These are phyloP conservation scores for Cyprinella venusta DNA, from an alignment of 2,797 vertebrate species.

Conservation along the genomic window DNA sequence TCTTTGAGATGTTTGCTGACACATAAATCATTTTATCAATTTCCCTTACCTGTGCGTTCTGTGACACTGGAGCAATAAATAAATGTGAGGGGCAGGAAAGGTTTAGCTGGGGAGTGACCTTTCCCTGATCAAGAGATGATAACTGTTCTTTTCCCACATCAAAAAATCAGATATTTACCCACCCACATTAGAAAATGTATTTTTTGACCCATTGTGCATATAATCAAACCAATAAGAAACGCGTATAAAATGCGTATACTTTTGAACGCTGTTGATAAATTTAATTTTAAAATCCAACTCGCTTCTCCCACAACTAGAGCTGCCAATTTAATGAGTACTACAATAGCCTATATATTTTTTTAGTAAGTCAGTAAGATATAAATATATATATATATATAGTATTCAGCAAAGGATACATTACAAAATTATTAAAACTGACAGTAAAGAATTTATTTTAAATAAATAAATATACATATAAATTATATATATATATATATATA, in stretches of 20 bases:
- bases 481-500: no score
- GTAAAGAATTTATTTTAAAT: no score
- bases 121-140: constrained; percentile 67
- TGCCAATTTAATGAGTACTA: not conserved
- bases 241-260: not conserved
- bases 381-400: no score
- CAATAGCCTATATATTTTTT: not conserved
- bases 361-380: no score
- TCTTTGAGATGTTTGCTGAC: constrained; percentile 22
- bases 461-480: no score
- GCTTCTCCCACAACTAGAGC: not conserved
- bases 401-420: no score
- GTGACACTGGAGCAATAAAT: constrained; percentile 50
- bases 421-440: no score
- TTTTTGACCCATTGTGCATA: constrained; percentile 10
- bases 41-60: constrained; percentile 5
- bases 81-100: constrained; percentile 43
- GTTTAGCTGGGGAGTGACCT: constrained; percentile 42
- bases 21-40: constrained; percentile 33
- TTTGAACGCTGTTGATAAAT: not conserved
- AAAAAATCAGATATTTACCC: constrained; percentile 60
- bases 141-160: constrained; percentile 64
- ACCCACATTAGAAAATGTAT: constrained; percentile 30
- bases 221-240: not conserved
- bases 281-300: not conserved